A percentile compares a stretch with the other conserved stretches of the same genome.
These are phyloP conservation scores for Sisyra terminalis DNA, from an alignment of 2,888 invertebrate genomes.

Conservation along the genomic window DNA sequence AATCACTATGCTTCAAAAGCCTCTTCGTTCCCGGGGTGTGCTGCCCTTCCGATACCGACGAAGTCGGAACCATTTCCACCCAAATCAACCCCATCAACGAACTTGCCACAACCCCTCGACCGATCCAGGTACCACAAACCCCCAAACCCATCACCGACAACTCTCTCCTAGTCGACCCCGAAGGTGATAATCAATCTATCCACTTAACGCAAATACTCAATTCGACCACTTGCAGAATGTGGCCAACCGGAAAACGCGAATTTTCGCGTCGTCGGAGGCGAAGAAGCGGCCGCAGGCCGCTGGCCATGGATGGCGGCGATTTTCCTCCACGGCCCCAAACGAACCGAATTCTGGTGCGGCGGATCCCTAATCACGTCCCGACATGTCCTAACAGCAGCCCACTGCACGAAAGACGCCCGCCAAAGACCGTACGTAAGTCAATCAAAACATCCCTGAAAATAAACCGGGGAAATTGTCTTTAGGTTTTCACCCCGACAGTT, in stretches of 20 bases:
- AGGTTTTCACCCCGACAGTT: constrained; percentile 82
- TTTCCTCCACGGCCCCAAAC: constrained; percentile 68
- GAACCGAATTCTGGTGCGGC: constrained; percentile 88
- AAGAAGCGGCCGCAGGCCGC: constrained; percentile 64
- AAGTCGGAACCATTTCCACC: constrained; percentile 22
- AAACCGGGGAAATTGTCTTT: constrained; percentile 11
- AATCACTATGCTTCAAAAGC: constrained; percentile 81
- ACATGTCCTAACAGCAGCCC: constrained; percentile 79
- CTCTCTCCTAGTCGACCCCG: constrained; percentile 2
- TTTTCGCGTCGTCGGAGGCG: constrained; percentile 83
- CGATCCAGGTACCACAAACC: constrained; percentile 28
- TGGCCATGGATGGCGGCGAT: constrained; percentile 98
- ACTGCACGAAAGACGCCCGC: constrained; percentile 79
- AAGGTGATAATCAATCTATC: constrained; percentile 2
- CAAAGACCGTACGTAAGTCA: constrained; percentile 61
- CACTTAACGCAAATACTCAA: background rate
- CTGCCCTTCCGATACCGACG: constrained; percentile 55
- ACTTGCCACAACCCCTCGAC: constrained; percentile 27
- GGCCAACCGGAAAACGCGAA: constrained; percentile 69
- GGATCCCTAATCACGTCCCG: constrained; percentile 69
- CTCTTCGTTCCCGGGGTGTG: constrained; percentile 86
- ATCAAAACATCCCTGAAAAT: background rate
- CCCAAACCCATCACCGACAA: constrained; percentile 17
- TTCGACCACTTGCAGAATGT: constrained; percentile 38
- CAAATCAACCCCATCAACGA: constrained; percentile 1